These are phyloP conservation scores for Andrena trimmerana DNA, from an alignment of 2,888 invertebrate genomes.

Conservation along the genomic window DNA sequence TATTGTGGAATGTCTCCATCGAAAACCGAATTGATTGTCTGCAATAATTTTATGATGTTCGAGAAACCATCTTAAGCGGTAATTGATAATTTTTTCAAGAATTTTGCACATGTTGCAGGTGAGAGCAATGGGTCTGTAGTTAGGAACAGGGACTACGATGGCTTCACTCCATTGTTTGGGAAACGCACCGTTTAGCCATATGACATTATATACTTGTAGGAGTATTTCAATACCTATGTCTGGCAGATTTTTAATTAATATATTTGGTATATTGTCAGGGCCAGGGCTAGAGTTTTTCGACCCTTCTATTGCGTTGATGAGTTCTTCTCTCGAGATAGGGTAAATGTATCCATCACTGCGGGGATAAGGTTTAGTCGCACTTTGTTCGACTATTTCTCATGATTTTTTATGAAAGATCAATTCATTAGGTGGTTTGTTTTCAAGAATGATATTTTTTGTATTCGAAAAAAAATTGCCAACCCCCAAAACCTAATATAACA, in stretches of 20 bases:
- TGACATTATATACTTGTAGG: not conserved
- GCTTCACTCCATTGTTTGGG: constrained; percentile 2
- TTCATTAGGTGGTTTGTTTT: not conserved
- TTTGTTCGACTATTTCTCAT: not conserved
- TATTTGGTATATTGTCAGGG: not conserved
- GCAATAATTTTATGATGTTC: not conserved
- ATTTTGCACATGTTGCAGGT: not conserved
- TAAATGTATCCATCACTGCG: not conserved
- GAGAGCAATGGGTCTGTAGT: constrained; percentile 5
- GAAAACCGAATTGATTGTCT: not conserved
- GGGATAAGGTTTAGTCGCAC: not conserved
- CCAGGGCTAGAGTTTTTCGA: not conserved
- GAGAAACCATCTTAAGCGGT: constrained; percentile 6
- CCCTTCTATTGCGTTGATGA: not conserved
- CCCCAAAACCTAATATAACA: not conserved
- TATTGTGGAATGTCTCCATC: not conserved
- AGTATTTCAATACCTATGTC: too few relatives aligned
- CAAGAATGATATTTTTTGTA: not conserved
- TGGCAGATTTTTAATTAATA: not conserved
- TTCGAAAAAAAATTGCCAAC: not conserved
- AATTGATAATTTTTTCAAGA: constrained; percentile 9
- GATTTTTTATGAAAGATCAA: not conserved
- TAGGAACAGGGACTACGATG: not conserved
- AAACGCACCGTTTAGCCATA: not conserved
- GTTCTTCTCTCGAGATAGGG: not conserved